phyloP scores from a whole-genome alignment of 2,888 invertebrate genomes.

The Orthonevra nobilis region DNA sequence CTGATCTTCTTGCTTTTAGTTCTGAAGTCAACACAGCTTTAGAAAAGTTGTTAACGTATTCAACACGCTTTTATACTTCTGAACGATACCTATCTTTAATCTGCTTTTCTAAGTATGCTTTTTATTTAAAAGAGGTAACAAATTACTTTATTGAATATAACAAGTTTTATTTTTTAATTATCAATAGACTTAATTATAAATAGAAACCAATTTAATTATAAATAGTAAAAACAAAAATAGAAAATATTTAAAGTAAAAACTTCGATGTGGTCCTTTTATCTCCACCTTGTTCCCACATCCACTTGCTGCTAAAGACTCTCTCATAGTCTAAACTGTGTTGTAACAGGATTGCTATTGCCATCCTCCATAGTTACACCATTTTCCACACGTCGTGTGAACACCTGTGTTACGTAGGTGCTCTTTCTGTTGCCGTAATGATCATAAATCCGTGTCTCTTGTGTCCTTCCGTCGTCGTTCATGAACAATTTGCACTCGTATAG shows the following conservation, averaged over 20 bases:
- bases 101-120: too few relatives aligned
- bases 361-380: conserved; percentile 24
- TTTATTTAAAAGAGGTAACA: too few relatives aligned
- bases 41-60: too few relatives aligned
- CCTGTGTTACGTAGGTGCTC: conserved; percentile 74
- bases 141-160: too few relatives aligned
- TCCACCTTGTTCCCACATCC: neutral
- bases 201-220: conserved; percentile 2
- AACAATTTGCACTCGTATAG: conserved; percentile 75
- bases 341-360: conserved; percentile 11
- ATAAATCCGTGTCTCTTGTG: conserved; percentile 75
- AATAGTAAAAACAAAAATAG: conserved; percentile 10
- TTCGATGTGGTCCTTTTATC: neutral
- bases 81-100: too few relatives aligned
- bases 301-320: neutral
- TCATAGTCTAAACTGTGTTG: conserved; percentile 38
- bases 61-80: too few relatives aligned
- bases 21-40: too few relatives aligned
- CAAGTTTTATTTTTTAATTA: conserved; percentile 26
- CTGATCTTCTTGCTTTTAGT: too few relatives aligned
- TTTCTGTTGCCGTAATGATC: conserved; percentile 77
- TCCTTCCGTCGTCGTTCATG: conserved; percentile 71
- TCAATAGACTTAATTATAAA: conserved; percentile 18
- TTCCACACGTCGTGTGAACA: conserved; percentile 64
- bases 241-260: neutral